Evolutionary conservation across 2,888 invertebrate species (phyloP), one percentile per base, ranked within the genome.

Genomic region (Poecilobothrus nobilitatus): DNA sequence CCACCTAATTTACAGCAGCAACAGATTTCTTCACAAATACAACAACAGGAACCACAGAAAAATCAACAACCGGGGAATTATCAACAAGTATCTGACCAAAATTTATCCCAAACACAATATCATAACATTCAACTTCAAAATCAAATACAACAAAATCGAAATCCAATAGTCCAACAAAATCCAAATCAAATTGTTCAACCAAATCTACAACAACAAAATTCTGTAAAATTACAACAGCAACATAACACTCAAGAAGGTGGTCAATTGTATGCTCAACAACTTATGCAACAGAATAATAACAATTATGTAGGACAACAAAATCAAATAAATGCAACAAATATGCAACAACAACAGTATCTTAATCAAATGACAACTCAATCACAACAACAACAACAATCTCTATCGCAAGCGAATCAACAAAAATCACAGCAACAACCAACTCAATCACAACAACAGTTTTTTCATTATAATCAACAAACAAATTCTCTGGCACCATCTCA

Each of bases 181-280:
- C n/a, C n/a, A 53, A 53, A 53, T 53, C 53, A 53, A n/a, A 53
- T 53, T 18, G 15, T 53, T 18, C 62, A 76, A 67, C 78, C 74
- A 18, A 69, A 68, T 18, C 67, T 68, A 18, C 63, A 71, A 67
- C 66, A 73, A 70, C 53, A 66, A 68, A 1, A 69, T 69, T 22
- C 66, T 67, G 7, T 63, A 66, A 20, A 65, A 65, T 10, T 70
- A 2, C 53, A 5, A 62, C 33, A 37, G 63, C 68, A 65, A 44
- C 20, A 21, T 12, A 12, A 61, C 27, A 10, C 9, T 12, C 3
- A 6, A 2, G 67, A 67, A 21, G 6, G 64, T 1, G 67, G 69
- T 66, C 44, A 67, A 20, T 68, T 68, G 41, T 68, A 70, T n/a
- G 53, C 65, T 44, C 71, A 18, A 53, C 71, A 68, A 66, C 21